Conservation (phyloP, 1,140 invertebrate species). For the Papilio aristodemus region DNA sequence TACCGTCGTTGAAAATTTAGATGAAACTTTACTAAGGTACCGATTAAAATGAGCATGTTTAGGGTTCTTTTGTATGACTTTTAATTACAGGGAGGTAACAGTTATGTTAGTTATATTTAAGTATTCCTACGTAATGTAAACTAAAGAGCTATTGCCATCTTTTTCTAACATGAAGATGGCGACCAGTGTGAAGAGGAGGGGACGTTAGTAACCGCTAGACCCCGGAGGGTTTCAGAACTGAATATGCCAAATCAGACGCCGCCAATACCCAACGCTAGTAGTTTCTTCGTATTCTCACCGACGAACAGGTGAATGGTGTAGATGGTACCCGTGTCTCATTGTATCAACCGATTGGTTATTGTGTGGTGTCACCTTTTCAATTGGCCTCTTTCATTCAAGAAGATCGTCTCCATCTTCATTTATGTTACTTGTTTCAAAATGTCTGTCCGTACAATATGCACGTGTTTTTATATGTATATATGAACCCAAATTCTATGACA, state of each 20-base stretch:
- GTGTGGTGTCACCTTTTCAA: slow-evolving; percentile 29
- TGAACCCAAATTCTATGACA: slow-evolving; percentile 48
- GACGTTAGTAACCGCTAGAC: slow-evolving; percentile 86
- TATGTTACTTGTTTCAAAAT: not conserved
- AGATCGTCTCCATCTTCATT: slow-evolving; percentile 44
- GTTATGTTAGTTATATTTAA: slow-evolving; percentile 32
- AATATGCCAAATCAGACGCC: slow-evolving; percentile 92
- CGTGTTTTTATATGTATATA: too few species aligned
- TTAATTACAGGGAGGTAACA: slow-evolving; percentile 27
- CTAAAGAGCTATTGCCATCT: slow-evolving; percentile 44
- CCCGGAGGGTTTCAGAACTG: slow-evolving; percentile 94
- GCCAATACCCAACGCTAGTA: slow-evolving; percentile 96
- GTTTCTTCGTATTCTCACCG: slow-evolving; percentile 98
- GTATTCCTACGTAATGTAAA: slow-evolving; percentile 15
- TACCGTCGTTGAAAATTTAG: slow-evolving; percentile 25
- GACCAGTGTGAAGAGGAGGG: slow-evolving; percentile 82
- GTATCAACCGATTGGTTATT: slow-evolving; percentile 38
- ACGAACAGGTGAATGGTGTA: slow-evolving; percentile 90
- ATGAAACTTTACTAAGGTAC: slow-evolving; percentile 14
- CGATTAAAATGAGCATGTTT: slow-evolving; percentile 43
- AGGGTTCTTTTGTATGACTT: slow-evolving; percentile 28
- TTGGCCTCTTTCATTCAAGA: slow-evolving; percentile 14
- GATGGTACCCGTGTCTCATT: slow-evolving; percentile 74
- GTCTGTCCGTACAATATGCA: slow-evolving; percentile 4
- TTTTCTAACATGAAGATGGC: slow-evolving; percentile 73